Base-by-base conservation (phyloP, 2,797 vertebrate genomes). In the Thripadectes ignobilis region DNA sequence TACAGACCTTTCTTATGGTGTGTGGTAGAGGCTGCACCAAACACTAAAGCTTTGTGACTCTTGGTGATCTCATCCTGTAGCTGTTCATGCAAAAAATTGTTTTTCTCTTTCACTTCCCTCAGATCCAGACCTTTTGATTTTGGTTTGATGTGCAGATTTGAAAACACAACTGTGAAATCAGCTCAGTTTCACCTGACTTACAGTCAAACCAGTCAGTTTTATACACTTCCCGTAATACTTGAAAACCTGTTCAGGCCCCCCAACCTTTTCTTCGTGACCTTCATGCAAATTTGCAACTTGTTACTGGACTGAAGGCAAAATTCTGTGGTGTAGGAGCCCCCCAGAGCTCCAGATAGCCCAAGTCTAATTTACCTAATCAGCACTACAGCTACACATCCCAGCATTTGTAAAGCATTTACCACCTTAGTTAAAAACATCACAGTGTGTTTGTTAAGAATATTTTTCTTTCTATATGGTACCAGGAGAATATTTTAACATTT, bases 71-170 rank as follows among this genome's bases (percentile, higher is more conserved):
- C 91, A 90, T 94, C 85, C 73, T 71, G 62, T 39, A 91, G 88
- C 23, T 95, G 88, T 84, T 97, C 97, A 96, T 93, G 96, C 94
- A 97, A 96, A 97, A 96, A 94, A 96, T 96, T 97, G 95, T 96
- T 96, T 95, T 96, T 97, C 93, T 96, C 90, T 94, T 92, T 94
- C 85, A 85, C 85, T 91, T 97, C 96, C 86, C 94, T 94, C 93
- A 89, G 77, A 97, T 95, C 68, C 94, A 95, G 92, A 92, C 87
- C 91, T 93, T 94, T 96, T 92, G 92, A 96, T 96, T 97, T 93
- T 63, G 88, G 94, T 96, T 95, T 96, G 94, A 96, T 95, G 85
- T 81, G 88, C 2, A 5, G 75, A 85, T 94, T 96, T 4, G 18
- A 91, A 95, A 93, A 96, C 52, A 4, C 49, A 92, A 83, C 94